Conservation (phyloP, 2,113 vertebrate species). For the Ellobius talpinus region DNA sequence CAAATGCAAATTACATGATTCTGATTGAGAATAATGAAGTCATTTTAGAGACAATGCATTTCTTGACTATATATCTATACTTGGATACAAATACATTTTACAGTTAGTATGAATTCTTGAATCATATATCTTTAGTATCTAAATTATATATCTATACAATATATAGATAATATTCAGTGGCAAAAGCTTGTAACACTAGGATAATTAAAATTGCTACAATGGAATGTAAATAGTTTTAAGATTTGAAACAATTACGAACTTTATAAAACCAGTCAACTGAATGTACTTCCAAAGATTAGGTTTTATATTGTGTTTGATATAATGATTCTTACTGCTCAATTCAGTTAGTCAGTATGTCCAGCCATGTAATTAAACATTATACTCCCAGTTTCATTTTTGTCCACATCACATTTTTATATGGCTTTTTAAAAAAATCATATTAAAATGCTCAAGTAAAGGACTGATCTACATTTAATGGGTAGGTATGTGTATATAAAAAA, state of each 20-base stretch:
- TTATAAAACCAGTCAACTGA: not conserved
- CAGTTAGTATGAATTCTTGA: not conserved
- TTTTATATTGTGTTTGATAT: not conserved
- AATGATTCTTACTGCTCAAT: not conserved
- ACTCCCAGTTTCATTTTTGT: not conserved
- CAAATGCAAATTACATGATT: not conserved
- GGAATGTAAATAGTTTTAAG: not conserved
- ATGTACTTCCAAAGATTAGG: not conserved
- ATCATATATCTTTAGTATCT: not conserved
- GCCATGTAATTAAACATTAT: not conserved
- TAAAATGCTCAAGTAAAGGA: not conserved
- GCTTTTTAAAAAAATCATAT: not conserved
- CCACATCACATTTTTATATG: not conserved
- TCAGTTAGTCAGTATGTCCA: not conserved
- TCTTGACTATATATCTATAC: not conserved
- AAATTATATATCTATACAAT: not conserved
- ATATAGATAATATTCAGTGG: not conserved
- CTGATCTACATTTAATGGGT: not conserved
- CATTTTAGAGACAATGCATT: not conserved
- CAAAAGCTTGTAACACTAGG: not conserved
- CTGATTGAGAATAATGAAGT: constrained; percentile 1
- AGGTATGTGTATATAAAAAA: not conserved
- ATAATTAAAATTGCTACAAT: not conserved
- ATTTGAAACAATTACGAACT: not conserved
- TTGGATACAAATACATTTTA: not conserved